A percentile compares a stretch with the other conserved stretches of the same genome.
These are phyloP conservation scores for Monopterus albus DNA, from an alignment of 2,113 vertebrate species.

Conservation along the genomic window DNA sequence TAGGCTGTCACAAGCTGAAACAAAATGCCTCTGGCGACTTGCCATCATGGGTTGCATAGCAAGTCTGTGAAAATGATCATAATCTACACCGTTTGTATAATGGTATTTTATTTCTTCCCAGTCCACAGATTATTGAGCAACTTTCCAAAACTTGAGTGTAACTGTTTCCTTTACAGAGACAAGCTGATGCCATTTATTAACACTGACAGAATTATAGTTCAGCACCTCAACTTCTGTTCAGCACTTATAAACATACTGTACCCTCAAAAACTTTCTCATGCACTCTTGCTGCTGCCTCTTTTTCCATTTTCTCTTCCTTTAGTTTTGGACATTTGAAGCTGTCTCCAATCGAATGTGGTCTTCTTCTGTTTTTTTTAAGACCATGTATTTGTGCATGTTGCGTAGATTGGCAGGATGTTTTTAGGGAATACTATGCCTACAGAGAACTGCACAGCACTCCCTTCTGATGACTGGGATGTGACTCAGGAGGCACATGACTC, in stretches of 20 bases:
- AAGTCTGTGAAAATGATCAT: not conserved
- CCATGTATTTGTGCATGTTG: not conserved
- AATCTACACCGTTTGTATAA: not conserved
- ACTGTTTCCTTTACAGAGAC: too few species aligned
- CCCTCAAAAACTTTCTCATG: not conserved
- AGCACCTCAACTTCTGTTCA: too few species aligned
- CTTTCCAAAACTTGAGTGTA: not conserved
- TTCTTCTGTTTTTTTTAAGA: not conserved
- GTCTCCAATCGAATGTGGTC: not conserved
- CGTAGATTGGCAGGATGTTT: not conserved
- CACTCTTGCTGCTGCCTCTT: not conserved
- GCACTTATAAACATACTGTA: not conserved
- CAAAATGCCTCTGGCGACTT: not conserved
- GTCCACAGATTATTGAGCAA: not conserved
- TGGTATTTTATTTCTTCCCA: not conserved
- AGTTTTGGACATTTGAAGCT: not conserved
- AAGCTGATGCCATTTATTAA: too few species aligned
- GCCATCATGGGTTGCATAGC: too few species aligned
- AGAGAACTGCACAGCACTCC: not conserved
- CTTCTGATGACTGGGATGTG: conserved; percentile 28
- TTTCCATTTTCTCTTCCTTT: not conserved
- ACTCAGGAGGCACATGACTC: conserved; percentile 71
- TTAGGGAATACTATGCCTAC: not conserved
- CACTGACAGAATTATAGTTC: too few species aligned
- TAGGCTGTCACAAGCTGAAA: not conserved